Conservation (phyloP, 2,797 vertebrate genomes). For the Lepilemur septentrionalis region DNA sequence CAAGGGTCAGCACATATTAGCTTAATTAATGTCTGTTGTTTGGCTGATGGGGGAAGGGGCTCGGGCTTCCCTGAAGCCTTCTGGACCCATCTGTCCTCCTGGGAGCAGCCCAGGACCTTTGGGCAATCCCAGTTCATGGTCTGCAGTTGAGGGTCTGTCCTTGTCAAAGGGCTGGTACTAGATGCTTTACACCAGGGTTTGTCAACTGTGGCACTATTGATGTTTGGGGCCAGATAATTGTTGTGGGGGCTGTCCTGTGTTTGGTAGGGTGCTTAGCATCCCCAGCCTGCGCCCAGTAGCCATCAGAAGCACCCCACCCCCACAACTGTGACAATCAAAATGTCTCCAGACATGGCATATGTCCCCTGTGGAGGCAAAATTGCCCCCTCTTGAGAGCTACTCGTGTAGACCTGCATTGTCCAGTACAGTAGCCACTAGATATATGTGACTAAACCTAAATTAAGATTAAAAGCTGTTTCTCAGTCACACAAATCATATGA, state of each 20-base stretch:
- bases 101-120: not conserved
- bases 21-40: not conserved
- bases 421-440: not conserved
- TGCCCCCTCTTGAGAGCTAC: not conserved
- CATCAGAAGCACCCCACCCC: not conserved
- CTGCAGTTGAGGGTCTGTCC: not conserved
- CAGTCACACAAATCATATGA: not conserved
- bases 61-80: not conserved
- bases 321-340: not conserved
- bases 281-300: not conserved
- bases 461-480: slow-evolving; percentile 25
- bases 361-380: not conserved
- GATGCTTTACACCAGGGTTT: not conserved
- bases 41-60: not conserved
- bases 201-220: not conserved
- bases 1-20: not conserved
- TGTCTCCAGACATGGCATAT: slow-evolving; percentile 22
- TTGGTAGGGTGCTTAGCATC: not conserved
- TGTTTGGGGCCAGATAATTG: not conserved
- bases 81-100: not conserved
- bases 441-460: not conserved
- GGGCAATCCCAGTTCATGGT: not conserved
- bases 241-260: not conserved
- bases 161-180: not conserved
- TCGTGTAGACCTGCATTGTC: not conserved